Evolutionary conservation across 1,140 invertebrate species (phyloP).

Genomic region (Drosophila ficusphila): DNA sequence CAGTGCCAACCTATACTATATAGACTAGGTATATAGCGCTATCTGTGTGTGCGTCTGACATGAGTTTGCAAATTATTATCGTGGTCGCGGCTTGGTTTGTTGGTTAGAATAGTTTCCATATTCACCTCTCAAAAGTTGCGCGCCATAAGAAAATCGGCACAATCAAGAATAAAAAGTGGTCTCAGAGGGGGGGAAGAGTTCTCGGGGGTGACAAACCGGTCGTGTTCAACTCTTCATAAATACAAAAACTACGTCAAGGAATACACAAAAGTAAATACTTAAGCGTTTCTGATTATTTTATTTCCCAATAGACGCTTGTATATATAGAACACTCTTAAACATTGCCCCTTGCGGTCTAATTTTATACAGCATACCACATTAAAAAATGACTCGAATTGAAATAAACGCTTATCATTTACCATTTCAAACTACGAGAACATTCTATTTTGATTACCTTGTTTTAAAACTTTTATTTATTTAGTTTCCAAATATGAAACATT

Average conservation of each 20-base stretch:
- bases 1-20: slow-evolving; percentile 4
- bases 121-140: slow-evolving; percentile 7
- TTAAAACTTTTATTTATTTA: too few relatives aligned
- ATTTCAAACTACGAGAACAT: slow-evolving; percentile 6
- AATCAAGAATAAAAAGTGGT: not conserved
- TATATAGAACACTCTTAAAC: slow-evolving; percentile 2
- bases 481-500: too few relatives aligned
- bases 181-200: too few relatives aligned
- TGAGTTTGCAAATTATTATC: slow-evolving; percentile 58
- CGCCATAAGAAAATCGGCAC: slow-evolving; percentile 1
- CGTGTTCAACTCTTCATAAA: slow-evolving; percentile 3
- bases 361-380: slow-evolving; percentile 8
- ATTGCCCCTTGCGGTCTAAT: slow-evolving; percentile 17
- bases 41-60: not conserved
- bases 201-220: slow-evolving; percentile 11
- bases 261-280: slow-evolving; percentile 1
- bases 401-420: not conserved
- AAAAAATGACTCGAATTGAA: not conserved
- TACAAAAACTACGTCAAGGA: slow-evolving; percentile 18
- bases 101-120: slow-evolving; percentile 23
- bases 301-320: slow-evolving; percentile 1
- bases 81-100: slow-evolving; percentile 18
- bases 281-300: slow-evolving; percentile 3
- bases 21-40: not conserved
- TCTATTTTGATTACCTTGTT: too few relatives aligned